Evolutionary conservation across 2,797 vertebrate genomes (phyloP), one percentile per base, ranked within the genome.

Genomic region (Ibycter americanus): DNA sequence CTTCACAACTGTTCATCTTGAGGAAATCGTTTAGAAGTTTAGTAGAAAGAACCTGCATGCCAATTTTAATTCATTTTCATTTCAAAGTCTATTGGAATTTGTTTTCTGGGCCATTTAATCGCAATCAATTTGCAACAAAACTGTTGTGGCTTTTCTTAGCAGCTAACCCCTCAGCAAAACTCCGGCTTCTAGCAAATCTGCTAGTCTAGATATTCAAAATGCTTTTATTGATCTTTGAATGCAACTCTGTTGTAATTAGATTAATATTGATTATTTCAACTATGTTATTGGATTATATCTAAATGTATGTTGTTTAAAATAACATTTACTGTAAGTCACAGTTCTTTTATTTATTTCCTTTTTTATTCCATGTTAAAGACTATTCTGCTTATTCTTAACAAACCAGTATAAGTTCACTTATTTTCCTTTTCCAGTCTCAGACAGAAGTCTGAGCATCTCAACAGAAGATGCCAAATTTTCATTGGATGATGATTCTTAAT

Each of bases 281-380:
- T 25, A 51, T 85, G 81, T 76, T 38, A 23, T 77, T 76, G 67
- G 11, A 61, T 55, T 49, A 15, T 72, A 87, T 83, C 82, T 3
- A 63, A 55, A 52, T 49, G 9, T n/a, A 5, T 63, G 5, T 47
- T 72, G 6, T 59, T 81, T 86, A 42, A 85, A 85, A 51, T 62
- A 59, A 54, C 8, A 51, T 93, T 83, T 77, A 47, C 13, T 71
- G 2, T 34, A 49, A 68, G 8, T 55, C 23, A 49, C 8, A 29
- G 4, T 44, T 73, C 4, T 77, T 76, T 89, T 22, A 51, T 46
- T 80, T 76, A 31, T 5, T 78, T 55, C 2, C 14, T 52, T 73
- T 68, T 62, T 65, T 51, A 46, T 15, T 86, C n/a, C 8, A 0
- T 0, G 0, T 83, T 88, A 55, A 55, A 74, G 5, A 23, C 2